Evolutionary conservation across 2,888 invertebrate species (phyloP), one percentile per base, ranked within the genome.

Genomic region (Mythimna albipuncta): DNA sequence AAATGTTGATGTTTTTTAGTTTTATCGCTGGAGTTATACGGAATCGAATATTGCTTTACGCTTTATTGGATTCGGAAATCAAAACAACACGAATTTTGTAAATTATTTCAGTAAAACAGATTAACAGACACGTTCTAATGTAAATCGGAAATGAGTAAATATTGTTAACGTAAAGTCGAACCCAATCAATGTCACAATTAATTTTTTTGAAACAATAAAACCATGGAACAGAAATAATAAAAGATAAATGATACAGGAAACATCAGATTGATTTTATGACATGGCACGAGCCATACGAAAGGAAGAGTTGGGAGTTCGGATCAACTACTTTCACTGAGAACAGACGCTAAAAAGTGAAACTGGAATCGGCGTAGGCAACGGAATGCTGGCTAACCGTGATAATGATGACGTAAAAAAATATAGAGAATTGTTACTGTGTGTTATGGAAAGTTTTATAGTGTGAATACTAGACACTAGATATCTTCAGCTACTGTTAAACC

Each of bases 341-440:
- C 88, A 91, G 89, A 93, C 90, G 94, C 94, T 95, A 95, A 95
- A 94, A 96, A 95, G 96, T 95, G 95, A 96, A 96, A 96, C 94
- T 93, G 94, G 90, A 92, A 93, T 91, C 91, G 85, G 87, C 89
- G 90, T 89, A 88, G 88, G 88, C 87, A 88, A 84, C 77, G 85
- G 90, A 90, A 90, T 91, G 89, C 90, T 88, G 87, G 88, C 87
- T 92, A 89, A 92, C 90, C 85, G 91, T 89, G 90, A 91, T 93
- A 90, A 93, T 89, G 83, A 89, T 88, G 88, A 88, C 82, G 86
- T 87, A 85, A 87, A 85, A 78, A 86, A 69, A 59, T 74, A 75
- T 80, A 80, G 78, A 79, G 79, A 80, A 77, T 82, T 79, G 79
- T 80, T 81, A 64, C 83, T 79, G 81, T 81, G 64, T 79, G 75